phyloP scores from a whole-genome alignment of 2,888 invertebrate species.

The Enoplolaimus lenunculus region DNA sequence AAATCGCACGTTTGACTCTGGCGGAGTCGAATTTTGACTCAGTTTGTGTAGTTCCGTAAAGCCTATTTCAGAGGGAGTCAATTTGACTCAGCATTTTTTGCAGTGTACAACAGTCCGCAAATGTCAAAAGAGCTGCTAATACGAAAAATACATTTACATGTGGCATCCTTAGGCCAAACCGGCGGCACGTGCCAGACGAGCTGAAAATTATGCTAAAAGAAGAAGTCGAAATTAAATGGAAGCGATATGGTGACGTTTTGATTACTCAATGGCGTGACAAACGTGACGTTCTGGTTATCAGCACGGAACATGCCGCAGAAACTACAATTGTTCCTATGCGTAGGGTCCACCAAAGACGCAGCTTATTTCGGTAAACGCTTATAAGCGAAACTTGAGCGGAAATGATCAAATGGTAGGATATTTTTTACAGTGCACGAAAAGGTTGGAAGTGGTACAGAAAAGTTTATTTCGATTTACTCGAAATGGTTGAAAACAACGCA shows the following conservation, averaged over 20 bases:
- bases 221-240: not conserved
- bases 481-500: constrained; percentile 15
- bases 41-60: too few relatives aligned
- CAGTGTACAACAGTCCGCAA: too few relatives aligned
- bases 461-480: constrained; percentile 11
- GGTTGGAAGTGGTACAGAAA: constrained; percentile 15
- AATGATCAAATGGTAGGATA: constrained; percentile 16
- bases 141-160: not conserved
- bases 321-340: not conserved
- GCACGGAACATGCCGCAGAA: not conserved
- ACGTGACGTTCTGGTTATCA: constrained; percentile 13
- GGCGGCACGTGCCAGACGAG: not conserved
- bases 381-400: constrained; percentile 17
- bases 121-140: too few relatives aligned
- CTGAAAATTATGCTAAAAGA: not conserved
- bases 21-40: too few relatives aligned
- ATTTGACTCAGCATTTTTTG: too few relatives aligned
- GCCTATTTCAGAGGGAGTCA: too few relatives aligned
- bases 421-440: constrained; percentile 7
- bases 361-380: not conserved
- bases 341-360: not conserved
- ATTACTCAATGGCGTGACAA: constrained; percentile 2
- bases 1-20: too few relatives aligned
- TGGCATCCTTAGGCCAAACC: not conserved
- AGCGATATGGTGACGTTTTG: not conserved